Conservation (phyloP, 2,113 vertebrate species). For the Apodemus sylvaticus region DNA sequence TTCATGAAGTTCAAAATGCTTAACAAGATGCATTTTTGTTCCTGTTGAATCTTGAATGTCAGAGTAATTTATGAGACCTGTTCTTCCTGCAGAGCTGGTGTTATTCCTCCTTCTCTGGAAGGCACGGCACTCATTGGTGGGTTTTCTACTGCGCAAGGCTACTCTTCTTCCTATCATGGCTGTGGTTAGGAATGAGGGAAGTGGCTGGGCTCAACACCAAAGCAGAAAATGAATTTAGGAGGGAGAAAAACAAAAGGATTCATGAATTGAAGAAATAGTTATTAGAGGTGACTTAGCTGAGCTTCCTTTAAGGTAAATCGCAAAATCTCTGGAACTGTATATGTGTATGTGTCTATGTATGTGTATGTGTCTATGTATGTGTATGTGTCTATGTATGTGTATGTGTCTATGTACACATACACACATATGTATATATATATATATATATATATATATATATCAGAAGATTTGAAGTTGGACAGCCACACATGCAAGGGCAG, state of each 20-base stretch:
- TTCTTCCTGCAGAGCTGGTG: not conserved
- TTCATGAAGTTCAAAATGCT: constrained; percentile 16
- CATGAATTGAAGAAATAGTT: not conserved
- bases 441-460: not conserved
- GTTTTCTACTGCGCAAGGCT: not conserved
- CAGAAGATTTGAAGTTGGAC: not conserved
- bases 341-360: no score
- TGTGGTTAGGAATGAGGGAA: constrained; percentile 3
- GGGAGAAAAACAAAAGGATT: constrained; percentile 13
- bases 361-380: no score
- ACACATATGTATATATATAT: not conserved
- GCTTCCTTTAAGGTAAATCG: not conserved
- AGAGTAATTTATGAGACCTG: not conserved
- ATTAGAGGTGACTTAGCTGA: not conserved
- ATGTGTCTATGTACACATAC: no score
- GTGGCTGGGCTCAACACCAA: not conserved
- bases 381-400: no score
- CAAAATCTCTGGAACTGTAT: not conserved
- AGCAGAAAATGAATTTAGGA: not conserved
- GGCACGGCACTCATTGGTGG: not conserved
- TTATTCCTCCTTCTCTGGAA: not conserved
- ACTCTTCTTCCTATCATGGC: not conserved
- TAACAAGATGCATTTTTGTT: not conserved
- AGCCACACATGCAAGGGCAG: not conserved
- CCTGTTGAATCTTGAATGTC: not conserved